Base-by-base conservation (phyloP, 2,888 invertebrate genomes). In the Meteorus colon region DNA sequence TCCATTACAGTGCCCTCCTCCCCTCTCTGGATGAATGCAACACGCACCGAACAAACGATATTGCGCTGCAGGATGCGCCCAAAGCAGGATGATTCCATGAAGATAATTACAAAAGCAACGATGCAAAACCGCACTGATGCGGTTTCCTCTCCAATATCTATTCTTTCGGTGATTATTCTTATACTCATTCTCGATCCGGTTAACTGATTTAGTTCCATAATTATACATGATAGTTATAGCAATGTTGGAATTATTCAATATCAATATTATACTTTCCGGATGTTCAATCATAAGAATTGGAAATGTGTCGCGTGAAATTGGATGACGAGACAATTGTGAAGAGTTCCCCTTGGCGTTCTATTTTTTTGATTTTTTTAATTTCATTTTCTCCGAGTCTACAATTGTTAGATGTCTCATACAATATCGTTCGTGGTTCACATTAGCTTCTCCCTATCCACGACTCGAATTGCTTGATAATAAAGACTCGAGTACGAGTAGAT, bases 401-500 rank as follows among this genome's bases (percentile, higher is more conserved):
- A 19, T 34, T 31, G 69, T 69, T 63, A 74, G 63, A 31, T 29
- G 37, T 72, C 63, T 31, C 45, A 48, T 31, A 78, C 75, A 81
- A 77, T 78, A 55, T 76, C 69, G 66, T 77, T 78, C 71, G 59
- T 10, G 63, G 60, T 67, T 48, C 71, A 76, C 78, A 75, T 68
- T 62, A 68, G 69, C 74, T 60, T 63, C 70, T 51, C 73, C 78
- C 77, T 77, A 78, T 81, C 78, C 78, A 76, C 75, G 72, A 41
- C 70, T 73, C 79, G 55, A 19, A 19, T 55, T 8, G 55, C 19
- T 55, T 55, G 76, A 80, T 80, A 80, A 78, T 83, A 82, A 84
- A 83, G 84, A 82, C 82, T 80, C 79, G 80, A 84, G 85, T 81
- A 82, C 55, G 55, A 82, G 77, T 79, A 76, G 80, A 79, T 78